phyloP scores from a whole-genome alignment of 2,888 invertebrate species.

The Rhagophthalmus giganteus region DNA sequence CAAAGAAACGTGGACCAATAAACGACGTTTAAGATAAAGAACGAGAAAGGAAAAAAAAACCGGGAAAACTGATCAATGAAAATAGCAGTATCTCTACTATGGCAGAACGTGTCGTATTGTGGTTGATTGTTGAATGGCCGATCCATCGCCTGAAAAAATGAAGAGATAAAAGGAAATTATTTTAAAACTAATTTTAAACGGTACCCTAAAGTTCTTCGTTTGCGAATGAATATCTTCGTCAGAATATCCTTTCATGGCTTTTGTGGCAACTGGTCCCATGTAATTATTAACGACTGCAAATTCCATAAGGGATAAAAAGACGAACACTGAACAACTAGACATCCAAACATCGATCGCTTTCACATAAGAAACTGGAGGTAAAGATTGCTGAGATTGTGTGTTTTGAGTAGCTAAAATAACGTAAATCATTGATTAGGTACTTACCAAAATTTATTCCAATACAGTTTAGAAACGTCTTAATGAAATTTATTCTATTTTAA shows the following conservation, averaged over 20 bases:
- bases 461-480: no score
- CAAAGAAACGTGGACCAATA: constrained; percentile 85
- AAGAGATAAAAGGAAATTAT: background rate
- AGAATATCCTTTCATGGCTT: constrained; percentile 88
- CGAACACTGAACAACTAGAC: constrained; percentile 90
- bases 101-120: constrained; percentile 83
- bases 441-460: no score
- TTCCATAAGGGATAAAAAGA: constrained; percentile 88
- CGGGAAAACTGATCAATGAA: constrained; percentile 86
- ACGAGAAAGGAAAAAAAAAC: constrained; percentile 88
- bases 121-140: constrained; percentile 65
- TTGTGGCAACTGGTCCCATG: constrained; percentile 81
- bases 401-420: constrained; percentile 78
- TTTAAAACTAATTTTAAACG: background rate
- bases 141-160: constrained; percentile 46
- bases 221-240: constrained; percentile 78
- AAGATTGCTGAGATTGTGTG: constrained; percentile 85
- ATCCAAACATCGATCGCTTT: constrained; percentile 93
- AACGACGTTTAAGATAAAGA: constrained; percentile 85
- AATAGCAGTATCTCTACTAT: constrained; percentile 76
- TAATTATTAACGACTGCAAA: constrained; percentile 90
- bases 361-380: constrained; percentile 90
- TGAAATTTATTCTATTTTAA: no score
- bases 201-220: constrained; percentile 76
- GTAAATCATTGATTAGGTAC: background rate